Conservation (phyloP, 2,888 invertebrate species). For the Rotaria socialis region DNA sequence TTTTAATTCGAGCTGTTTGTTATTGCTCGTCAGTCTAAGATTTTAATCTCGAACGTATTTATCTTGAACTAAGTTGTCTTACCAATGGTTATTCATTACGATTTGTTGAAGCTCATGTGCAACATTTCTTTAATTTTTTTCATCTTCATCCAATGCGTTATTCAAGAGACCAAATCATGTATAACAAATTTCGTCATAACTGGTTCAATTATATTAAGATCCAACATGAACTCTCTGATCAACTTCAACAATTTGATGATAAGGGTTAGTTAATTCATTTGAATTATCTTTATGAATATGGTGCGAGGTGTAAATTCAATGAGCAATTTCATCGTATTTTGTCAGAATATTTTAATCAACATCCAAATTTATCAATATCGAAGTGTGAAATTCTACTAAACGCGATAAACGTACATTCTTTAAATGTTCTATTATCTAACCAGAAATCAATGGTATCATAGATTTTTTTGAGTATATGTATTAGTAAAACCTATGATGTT, state of each 20-base stretch:
- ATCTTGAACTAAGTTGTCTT: slow-evolving; percentile 1
- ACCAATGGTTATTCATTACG: not conserved
- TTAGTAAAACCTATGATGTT: too few relatives aligned
- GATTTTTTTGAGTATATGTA: too few relatives aligned
- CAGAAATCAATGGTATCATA: not conserved
- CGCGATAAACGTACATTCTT: not conserved
- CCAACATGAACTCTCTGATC: not conserved
- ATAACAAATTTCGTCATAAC: not conserved
- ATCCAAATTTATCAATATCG: not conserved
- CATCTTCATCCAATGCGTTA: not conserved
- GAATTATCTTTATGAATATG: not conserved
- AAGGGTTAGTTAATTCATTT: not conserved
- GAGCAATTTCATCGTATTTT: not conserved
- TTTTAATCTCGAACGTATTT: not conserved
- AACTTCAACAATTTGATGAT: not conserved
- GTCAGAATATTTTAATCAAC: not conserved
- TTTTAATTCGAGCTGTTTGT: not conserved
- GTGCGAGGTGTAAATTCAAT: not conserved
- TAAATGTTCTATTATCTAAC: not conserved
- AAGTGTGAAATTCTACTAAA: not conserved
- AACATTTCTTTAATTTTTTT: slow-evolving; percentile 24
- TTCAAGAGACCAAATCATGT: not conserved
- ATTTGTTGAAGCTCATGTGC: not conserved
- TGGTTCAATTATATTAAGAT: not conserved
- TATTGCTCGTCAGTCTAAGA: not conserved